Conservation (phyloP, 2,113 vertebrate species). For the Onychorhynchus coronatus region DNA sequence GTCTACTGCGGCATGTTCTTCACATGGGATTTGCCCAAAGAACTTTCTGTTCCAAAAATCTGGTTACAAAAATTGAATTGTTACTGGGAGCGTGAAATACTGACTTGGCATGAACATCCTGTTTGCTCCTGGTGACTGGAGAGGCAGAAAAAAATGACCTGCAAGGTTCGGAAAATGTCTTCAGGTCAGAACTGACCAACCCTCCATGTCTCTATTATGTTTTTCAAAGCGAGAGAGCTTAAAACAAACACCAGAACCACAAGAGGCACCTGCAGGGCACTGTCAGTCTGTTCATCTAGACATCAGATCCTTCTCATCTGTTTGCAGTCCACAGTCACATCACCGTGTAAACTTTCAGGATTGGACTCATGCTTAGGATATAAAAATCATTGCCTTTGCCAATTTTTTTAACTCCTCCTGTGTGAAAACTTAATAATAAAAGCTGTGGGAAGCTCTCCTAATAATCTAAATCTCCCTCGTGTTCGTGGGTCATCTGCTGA, state of each 20-base stretch:
- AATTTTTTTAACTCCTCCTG: not conserved
- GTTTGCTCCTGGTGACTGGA: not conserved
- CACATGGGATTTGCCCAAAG: not conserved
- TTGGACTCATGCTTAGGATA: not conserved
- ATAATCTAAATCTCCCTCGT: not conserved
- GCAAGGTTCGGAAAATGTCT: not conserved
- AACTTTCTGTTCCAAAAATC: not conserved
- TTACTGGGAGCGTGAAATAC: not conserved
- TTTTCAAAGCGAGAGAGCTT: not conserved
- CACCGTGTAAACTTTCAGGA: not conserved
- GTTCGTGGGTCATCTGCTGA: not conserved
- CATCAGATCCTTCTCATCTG: not conserved
- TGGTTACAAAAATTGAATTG: not conserved
- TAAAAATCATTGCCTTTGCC: not conserved
- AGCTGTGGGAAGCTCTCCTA: not conserved
- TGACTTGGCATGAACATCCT: not conserved
- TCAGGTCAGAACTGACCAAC: not conserved
- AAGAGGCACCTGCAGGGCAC: not conserved
- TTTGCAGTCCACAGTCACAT: not conserved
- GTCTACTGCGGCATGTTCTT: not conserved
- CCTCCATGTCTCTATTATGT: not conserved
- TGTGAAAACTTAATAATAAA: slow-evolving; percentile 23
- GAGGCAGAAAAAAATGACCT: not conserved
- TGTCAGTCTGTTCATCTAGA: not conserved
- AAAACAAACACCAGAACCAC: not conserved